These are phyloP conservation scores for Mycteria americana DNA, from an alignment of 2,797 vertebrate species.

Conservation along the genomic window DNA sequence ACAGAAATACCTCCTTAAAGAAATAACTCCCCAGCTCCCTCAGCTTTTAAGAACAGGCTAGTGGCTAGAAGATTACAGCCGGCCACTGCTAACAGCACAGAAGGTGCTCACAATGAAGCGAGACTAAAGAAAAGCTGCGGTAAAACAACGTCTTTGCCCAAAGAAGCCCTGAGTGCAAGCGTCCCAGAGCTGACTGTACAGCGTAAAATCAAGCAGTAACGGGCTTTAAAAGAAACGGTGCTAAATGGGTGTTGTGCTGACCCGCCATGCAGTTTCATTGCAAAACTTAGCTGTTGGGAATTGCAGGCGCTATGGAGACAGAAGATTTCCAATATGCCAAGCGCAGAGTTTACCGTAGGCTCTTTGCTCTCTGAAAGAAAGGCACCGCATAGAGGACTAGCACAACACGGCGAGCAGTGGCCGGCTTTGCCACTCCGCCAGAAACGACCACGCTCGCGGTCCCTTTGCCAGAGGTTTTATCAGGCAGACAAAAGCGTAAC, in stretches of 20 bases:
- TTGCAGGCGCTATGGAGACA: conserved; percentile 39
- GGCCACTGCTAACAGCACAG: not conserved
- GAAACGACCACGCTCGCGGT: not conserved
- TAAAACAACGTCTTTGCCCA: not conserved
- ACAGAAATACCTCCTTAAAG: conserved; percentile 27
- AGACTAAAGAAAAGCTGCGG: conserved; percentile 17
- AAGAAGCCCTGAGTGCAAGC: not conserved
- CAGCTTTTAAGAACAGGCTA: conserved; percentile 23
- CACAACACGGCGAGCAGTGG: not conserved
- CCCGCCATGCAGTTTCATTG: conserved; percentile 33
- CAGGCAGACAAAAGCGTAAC: not conserved
- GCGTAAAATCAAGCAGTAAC: not conserved
- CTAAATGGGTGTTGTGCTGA: conserved; percentile 35
- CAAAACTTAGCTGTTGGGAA: conserved; percentile 42
- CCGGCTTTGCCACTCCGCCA: not conserved
- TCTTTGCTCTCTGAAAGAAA: conserved; percentile 30
- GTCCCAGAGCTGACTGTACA: not conserved
- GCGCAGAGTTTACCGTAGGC: conserved; percentile 33
- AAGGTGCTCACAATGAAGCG: conserved; percentile 32
- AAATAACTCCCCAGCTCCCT: conserved; percentile 30
- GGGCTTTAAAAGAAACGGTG: not conserved
- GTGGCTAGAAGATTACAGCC: conserved; percentile 6
- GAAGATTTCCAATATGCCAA: conserved; percentile 27
- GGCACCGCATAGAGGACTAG: not conserved
- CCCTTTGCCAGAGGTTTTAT: not conserved